Evolutionary conservation across 2,888 invertebrate species (phyloP), one percentile per base, ranked within the genome.

Genomic region (Ormia ochracea): DNA sequence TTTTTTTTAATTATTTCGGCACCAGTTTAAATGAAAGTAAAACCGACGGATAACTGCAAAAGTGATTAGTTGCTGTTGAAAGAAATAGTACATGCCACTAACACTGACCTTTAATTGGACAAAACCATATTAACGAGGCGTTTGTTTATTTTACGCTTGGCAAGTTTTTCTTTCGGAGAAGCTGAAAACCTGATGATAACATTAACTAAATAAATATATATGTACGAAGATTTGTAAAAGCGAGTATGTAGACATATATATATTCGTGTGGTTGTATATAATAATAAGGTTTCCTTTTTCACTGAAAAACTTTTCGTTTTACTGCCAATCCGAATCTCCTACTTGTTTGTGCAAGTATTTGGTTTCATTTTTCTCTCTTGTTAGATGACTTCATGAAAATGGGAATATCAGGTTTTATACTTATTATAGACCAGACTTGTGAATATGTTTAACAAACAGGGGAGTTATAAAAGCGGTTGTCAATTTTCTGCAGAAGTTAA

Each of bases 391-490:
- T 58, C 28, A 19, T 45, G 48, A n/a, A 50, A 48, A 14, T 43
- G 36, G 14, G 1, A 66, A 59, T 41, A 45, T 68, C 69, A 48
- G 58, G 38, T 72, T 78, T 38, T 28, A 4, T 66, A 21, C 4
- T 36, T 36, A 23, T 45, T 33, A 26, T 26, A 54, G 14, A 36
- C 45, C 23, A 28, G 12, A n/a, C 31, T 45, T 45, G 43, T 14
- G 12, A 43, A 5, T 21, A 10, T 52, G 38, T 26, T 36, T 52
- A 38, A 66, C 28, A 5, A 21, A n/a, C n/a, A n/a, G 17, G 10
- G 45, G 52, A 45, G 72, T 72, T 80, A 80, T 80, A 80, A 80
- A 80, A 80, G 80, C 76, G 21, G 33, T 56, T 76, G 66, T 45
- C 61, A 68, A 52, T 21, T 52, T 21, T 4, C 12, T 12, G 36